Evolutionary conservation across 2,888 invertebrate species (phyloP).

Genomic region (Hirtodrosophila cameraria): DNA sequence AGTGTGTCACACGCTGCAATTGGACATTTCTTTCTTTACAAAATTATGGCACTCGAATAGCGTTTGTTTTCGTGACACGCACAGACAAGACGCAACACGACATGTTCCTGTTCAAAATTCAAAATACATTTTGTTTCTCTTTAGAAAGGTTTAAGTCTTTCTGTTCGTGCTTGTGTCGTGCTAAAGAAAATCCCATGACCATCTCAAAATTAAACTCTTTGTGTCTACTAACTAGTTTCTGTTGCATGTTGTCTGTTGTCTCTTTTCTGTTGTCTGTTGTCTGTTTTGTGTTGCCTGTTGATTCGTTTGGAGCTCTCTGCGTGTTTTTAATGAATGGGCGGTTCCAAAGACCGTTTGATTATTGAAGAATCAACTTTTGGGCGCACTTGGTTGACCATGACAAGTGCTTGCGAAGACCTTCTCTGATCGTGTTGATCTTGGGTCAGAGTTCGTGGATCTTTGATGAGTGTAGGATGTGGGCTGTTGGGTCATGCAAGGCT

Average conservation of each 20-base stretch:
- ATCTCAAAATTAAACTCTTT: too few species aligned
- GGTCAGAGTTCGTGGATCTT: conserved; percentile 43
- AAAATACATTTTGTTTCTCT: too few species aligned
- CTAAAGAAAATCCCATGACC: too few species aligned
- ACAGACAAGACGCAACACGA: too few species aligned
- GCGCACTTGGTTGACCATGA: conserved; percentile 24
- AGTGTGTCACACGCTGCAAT: conserved; percentile 64
- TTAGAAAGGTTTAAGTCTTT: too few species aligned
- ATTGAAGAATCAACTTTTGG: conserved; percentile 9
- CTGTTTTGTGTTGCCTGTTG: not conserved
- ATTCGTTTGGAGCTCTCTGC: conserved; percentile 14
- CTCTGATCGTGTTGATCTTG: conserved; percentile 26
- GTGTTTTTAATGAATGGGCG: conserved; percentile 55
- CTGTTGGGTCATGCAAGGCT: conserved; percentile 14
- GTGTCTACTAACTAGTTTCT: too few species aligned
- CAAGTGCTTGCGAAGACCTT: conserved; percentile 34
- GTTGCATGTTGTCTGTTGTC: not conserved
- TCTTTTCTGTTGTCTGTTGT: conserved; percentile 1
- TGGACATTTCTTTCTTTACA: conserved; percentile 55
- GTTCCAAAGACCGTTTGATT: conserved; percentile 25
- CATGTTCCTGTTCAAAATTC: not conserved
- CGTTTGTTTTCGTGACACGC: too few species aligned
- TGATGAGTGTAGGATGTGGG: conserved; percentile 16
- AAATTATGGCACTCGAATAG: conserved; percentile 42
- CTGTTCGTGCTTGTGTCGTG: too few species aligned